Percentiles rank a stretch among this genome's conserved stretches.
Conservation (phyloP, 2,797 vertebrate species). For the Lithobates pipiens region DNA sequence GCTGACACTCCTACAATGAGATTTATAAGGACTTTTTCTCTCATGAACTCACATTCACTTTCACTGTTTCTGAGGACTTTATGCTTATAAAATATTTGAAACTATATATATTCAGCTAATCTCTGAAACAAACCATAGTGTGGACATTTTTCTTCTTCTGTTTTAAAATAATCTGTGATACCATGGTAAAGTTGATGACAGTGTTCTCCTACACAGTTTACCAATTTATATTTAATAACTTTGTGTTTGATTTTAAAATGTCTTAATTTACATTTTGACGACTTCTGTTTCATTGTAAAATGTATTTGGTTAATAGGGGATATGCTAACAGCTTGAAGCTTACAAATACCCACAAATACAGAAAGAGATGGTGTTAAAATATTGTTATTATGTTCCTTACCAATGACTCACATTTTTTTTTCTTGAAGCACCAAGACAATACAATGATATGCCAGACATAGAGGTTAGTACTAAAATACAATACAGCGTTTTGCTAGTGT, state of each 20-base stretch:
- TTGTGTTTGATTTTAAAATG: neutral
- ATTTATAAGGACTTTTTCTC: too few relatives aligned
- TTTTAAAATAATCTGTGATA: neutral
- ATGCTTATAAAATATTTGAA: too few relatives aligned
- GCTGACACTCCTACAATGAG: too few relatives aligned
- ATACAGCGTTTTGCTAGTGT: neutral
- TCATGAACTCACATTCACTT: too few relatives aligned
- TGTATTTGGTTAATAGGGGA: neutral
- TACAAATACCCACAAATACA: neutral
- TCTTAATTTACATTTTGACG: neutral
- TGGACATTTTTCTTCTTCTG: too few relatives aligned
- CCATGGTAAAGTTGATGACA: neutral
- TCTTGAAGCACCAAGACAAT: neutral
- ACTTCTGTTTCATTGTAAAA: too few relatives aligned
- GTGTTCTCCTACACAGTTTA: neutral
- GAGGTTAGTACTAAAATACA: conserved; percentile 19
- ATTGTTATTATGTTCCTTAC: conserved; percentile 19
- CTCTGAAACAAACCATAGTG: too few relatives aligned
- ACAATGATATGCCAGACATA: conserved; percentile 11
- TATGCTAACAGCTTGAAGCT: neutral
- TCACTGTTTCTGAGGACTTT: too few relatives aligned
- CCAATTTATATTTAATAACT: neutral
- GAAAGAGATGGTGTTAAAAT: neutral
- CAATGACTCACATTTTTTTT: conserved; percentile 24
- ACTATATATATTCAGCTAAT: too few relatives aligned